phyloP scores from a whole-genome alignment of 2,113 vertebrate genomes.

The Tragelaphus imberbis region DNA sequence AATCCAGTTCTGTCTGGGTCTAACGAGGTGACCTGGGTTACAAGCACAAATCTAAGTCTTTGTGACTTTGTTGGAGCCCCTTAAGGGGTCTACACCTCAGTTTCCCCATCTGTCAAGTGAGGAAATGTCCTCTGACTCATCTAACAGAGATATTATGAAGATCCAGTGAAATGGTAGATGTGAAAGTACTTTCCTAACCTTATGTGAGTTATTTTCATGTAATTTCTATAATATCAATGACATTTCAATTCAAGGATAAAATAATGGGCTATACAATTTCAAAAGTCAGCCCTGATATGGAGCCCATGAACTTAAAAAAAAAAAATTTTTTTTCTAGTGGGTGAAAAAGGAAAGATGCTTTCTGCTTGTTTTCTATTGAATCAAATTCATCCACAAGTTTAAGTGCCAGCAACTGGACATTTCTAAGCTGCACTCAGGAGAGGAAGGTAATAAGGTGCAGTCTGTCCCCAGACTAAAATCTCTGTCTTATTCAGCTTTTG shows the following conservation, averaged over 20 bases:
- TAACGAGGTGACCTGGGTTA: neutral
- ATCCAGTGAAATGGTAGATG: neutral
- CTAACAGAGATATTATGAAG: neutral
- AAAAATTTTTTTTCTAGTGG: neutral
- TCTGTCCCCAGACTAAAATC: neutral
- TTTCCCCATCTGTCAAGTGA: neutral
- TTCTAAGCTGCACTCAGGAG: neutral
- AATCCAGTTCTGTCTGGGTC: neutral
- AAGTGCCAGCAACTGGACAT: neutral
- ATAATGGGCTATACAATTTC: neutral
- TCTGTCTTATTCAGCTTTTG: neutral
- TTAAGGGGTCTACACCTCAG: neutral
- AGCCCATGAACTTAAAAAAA: neutral
- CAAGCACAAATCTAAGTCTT: neutral
- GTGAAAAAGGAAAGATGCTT: neutral
- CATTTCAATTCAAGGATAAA: neutral
- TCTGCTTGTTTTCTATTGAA: neutral
- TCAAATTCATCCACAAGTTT: neutral
- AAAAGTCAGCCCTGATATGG: neutral
- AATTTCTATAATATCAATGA: too few relatives aligned
- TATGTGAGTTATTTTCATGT: neutral
- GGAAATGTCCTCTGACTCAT: neutral
- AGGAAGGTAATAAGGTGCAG: neutral
- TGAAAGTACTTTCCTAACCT: neutral
- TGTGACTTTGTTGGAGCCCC: neutral